Base-by-base conservation (phyloP, 2,113 vertebrate genomes). In the Urocynchramus pylzowi region DNA sequence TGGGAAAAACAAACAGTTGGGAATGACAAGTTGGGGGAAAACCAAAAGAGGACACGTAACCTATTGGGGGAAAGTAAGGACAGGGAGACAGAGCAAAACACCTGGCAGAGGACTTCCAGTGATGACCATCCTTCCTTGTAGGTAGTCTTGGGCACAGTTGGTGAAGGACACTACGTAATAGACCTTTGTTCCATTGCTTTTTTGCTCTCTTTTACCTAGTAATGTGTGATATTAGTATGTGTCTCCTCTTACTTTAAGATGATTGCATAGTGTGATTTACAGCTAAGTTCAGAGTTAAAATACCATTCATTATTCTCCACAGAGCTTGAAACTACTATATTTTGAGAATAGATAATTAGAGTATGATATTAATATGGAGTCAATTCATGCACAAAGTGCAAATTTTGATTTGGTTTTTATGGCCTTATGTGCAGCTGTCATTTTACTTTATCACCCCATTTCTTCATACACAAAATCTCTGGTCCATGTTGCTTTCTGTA, bases 381-480 rank as follows among this genome's bases (percentile, higher is more conserved):
- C 61, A 91, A 21, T 93, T 82, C 6, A 73, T 59, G 27, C 28
- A 56, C n/a, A 76, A 83, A 68, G 49, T 44, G n/a, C 33, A 71
- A 82, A 75, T 79, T 94, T 76, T 90, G 4, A 44, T 89, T 79
- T 82, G 23, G 17, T 87, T 94, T 94, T 88, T 69, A 80, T 61
- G 53, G 67, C 31, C 10, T 67, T 89, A 70, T 6, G 24, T 84
- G 79, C 24, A 79, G 22, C 33, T 94, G 6, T 68, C 30, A 64
- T 89, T 89, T 82, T 81, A 65, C 39, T 87, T 78, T 78, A 87
- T 47, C 42, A 54, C 19, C 7, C 3, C 4, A 8, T 77, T 94
- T 87, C 56, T 91, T 93, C 28, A 21, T n/a, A 69, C 84, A 28
- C 15, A 50, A 39, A 73, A 41, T 76, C 44, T 95, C 52, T 84